A percentile compares a stretch with the other conserved stretches of the same genome.
phyloP scores from a whole-genome alignment of 2,113 vertebrate species.

The Mormyrus iriodes region DNA sequence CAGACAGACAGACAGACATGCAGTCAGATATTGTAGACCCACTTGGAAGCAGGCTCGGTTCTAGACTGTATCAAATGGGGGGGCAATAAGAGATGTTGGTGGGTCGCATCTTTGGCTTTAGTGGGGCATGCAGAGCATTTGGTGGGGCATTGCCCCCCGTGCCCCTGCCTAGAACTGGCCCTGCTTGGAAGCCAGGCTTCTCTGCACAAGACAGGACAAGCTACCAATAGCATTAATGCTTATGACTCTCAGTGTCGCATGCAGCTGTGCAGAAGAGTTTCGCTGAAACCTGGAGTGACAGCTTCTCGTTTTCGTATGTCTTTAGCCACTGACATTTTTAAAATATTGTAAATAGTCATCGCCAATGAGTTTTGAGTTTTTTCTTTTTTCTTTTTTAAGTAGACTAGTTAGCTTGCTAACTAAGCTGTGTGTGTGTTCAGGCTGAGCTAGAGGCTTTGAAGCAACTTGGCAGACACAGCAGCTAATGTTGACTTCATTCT shows the following conservation, averaged over 20 bases:
- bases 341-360: not conserved
- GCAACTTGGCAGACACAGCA: too few relatives aligned
- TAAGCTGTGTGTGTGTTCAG: not conserved
- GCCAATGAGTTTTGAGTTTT: not conserved
- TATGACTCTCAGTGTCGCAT: not conserved
- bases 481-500: too few relatives aligned
- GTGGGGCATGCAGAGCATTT: too few relatives aligned
- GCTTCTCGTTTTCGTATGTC: not conserved
- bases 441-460: not conserved
- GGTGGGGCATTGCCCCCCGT: too few relatives aligned
- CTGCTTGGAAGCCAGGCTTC: not conserved
- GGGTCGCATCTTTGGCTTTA: too few relatives aligned
- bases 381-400: not conserved
- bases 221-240: not conserved
- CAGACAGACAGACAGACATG: not conserved
- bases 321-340: not conserved
- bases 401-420: not conserved
- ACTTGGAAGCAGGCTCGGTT: not conserved
- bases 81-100: too few relatives aligned
- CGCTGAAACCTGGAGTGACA: not conserved
- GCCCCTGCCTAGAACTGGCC: too few relatives aligned
- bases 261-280: not conserved
- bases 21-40: not conserved
- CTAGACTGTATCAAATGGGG: too few relatives aligned
- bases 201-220: not conserved